These are phyloP conservation scores for Venusia cambrica DNA, from an alignment of 2,888 invertebrate species.

Conservation along the genomic window DNA sequence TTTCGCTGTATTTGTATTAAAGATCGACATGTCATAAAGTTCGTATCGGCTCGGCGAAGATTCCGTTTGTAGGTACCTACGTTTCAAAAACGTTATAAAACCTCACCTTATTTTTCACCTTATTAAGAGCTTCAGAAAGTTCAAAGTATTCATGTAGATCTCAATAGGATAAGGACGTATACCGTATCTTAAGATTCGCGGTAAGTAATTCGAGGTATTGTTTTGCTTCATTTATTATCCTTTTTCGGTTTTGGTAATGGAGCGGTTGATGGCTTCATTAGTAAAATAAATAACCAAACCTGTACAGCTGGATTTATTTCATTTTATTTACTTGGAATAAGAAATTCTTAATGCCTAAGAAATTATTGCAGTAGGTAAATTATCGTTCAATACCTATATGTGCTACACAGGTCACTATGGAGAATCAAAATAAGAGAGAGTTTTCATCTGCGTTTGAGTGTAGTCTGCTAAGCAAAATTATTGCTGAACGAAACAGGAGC, in stretches of 20 bases:
- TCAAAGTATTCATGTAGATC: constrained; percentile 9
- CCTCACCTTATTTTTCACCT: constrained; percentile 10
- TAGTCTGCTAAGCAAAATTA: too few species aligned
- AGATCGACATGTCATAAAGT: constrained; percentile 48
- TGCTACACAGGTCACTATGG: too few species aligned
- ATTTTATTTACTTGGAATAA: constrained; percentile 9
- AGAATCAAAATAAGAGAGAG: too few species aligned
- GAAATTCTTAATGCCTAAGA: constrained; percentile 6
- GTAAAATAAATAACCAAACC: constrained; percentile 25
- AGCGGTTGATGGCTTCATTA: constrained; percentile 29
- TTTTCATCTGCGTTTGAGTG: too few species aligned
- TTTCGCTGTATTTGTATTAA: constrained; percentile 59
- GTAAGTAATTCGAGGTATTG: constrained; percentile 30
- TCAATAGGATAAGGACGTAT: constrained; percentile 28
- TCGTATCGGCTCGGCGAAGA: constrained; percentile 19
- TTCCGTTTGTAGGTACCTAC: constrained; percentile 12
- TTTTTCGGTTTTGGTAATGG: constrained; percentile 21
- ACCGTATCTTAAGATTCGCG: constrained; percentile 28
- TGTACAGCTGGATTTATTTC: too few species aligned
- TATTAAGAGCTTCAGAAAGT: constrained; percentile 4
- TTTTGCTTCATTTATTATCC: constrained; percentile 24
- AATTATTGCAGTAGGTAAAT: not conserved
- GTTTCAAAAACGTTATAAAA: constrained; percentile 1
- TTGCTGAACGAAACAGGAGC: constrained; percentile 10
- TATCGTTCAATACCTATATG: too few species aligned